Conservation (phyloP, 2,888 invertebrate genomes). For the Eristalis pertinax region DNA sequence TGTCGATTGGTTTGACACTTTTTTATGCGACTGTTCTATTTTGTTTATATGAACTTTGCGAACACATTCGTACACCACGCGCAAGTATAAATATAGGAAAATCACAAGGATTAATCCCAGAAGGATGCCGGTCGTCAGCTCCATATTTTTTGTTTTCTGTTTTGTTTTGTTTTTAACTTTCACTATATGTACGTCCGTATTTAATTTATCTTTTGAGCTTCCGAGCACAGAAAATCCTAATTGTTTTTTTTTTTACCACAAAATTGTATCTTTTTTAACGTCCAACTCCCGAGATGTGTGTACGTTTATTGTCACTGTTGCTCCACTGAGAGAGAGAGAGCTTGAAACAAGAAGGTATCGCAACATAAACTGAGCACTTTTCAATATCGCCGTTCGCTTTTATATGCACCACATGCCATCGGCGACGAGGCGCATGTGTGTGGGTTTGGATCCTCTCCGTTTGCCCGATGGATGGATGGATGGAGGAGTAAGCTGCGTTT, state of each 20-base stretch:
- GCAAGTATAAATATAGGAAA: slow-evolving; percentile 73
- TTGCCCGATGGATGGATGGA: too few species aligned
- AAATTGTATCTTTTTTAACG: not conserved
- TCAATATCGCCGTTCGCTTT: slow-evolving; percentile 65
- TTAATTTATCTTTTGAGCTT: slow-evolving; percentile 1
- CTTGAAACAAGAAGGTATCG: slow-evolving; percentile 56
- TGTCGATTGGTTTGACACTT: slow-evolving; percentile 25
- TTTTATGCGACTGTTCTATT: slow-evolving; percentile 58
- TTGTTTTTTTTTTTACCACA: slow-evolving; percentile 7
- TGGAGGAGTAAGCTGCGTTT: not conserved
- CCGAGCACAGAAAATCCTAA: slow-evolving; percentile 1
- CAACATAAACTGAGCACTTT: slow-evolving; percentile 69
- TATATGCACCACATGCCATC: slow-evolving; percentile 59
- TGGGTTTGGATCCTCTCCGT: slow-evolving; percentile 24
- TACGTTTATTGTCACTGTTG: not conserved
- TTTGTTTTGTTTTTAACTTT: slow-evolving; percentile 7
- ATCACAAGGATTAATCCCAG: slow-evolving; percentile 67
- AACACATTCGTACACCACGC: slow-evolving; percentile 73
- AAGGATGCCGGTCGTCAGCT: slow-evolving; percentile 65
- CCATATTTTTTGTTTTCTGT: slow-evolving; percentile 57
- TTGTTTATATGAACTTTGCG: slow-evolving; percentile 73
- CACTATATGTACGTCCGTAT: not conserved
- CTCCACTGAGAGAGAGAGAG: slow-evolving; percentile 25
- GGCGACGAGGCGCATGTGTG: not conserved
- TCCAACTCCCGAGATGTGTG: slow-evolving; percentile 19